A percentile compares a stretch with the other conserved stretches of the same genome.
Conservation (phyloP, 2,888 invertebrate genomes). For the Apodemia mormo region DNA sequence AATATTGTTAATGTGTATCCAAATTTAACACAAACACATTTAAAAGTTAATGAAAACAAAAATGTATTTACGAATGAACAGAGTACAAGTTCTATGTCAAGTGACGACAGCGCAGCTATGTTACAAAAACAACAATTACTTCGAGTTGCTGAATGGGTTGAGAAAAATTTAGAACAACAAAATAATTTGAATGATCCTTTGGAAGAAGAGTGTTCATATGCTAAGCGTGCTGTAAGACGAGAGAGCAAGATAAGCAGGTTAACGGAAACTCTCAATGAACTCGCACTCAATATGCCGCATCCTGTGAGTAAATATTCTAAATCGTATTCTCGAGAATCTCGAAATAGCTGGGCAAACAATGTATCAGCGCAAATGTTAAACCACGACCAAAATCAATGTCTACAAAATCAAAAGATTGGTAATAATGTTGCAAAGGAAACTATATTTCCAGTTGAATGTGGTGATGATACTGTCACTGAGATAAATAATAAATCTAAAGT, state of each 20-base stretch:
- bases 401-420: conserved; percentile 46
- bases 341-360: conserved; percentile 56
- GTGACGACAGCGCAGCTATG: conserved; percentile 78
- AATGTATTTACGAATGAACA: conserved; percentile 75
- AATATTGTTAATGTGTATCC: conserved; percentile 75
- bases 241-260: conserved; percentile 65
- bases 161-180: conserved; percentile 82
- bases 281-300: conserved; percentile 75
- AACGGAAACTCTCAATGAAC: conserved; percentile 69
- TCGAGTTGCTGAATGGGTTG: conserved; percentile 90
- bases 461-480: conserved; percentile 64
- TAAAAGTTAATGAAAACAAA: conserved; percentile 70
- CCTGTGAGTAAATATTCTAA: conserved; percentile 74
- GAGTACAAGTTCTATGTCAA: conserved; percentile 76
- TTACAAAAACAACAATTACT: conserved; percentile 84
- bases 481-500: conserved; percentile 59
- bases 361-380: conserved; percentile 40
- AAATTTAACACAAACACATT: conserved; percentile 73
- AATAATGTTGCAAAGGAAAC: conserved; percentile 67
- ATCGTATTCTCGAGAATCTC: conserved; percentile 54
- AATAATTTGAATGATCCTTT: conserved; percentile 70
- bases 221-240: conserved; percentile 53
- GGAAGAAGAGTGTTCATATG: conserved; percentile 66
- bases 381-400: conserved; percentile 47
- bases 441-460: conserved; percentile 69